A percentile compares a stretch with the other conserved stretches of the same genome.
phyloP scores from a whole-genome alignment of 2,797 vertebrate species.

The Gobio occitaniae region DNA sequence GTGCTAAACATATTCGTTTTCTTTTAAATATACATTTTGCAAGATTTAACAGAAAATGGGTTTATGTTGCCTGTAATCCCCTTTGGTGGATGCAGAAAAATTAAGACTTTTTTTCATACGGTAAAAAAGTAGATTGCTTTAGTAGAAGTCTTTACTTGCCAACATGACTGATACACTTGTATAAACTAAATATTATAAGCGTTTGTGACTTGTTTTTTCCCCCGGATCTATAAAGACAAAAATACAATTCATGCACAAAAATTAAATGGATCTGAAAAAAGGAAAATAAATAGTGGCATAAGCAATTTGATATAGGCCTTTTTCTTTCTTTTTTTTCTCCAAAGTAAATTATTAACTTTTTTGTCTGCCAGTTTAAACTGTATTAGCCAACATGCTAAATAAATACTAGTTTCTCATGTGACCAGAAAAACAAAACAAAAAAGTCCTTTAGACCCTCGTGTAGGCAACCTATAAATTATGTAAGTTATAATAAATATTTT shows the following conservation, averaged over 20 bases:
- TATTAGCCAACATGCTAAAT: neutral
- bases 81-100: neutral
- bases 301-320: neutral
- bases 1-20: slow-evolving; percentile 53
- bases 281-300: neutral
- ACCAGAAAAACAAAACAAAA: neutral
- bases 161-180: neutral
- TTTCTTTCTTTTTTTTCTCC: neutral
- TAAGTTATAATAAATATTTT: too few species aligned
- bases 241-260: neutral
- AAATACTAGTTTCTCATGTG: neutral
- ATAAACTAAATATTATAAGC: neutral
- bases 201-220: neutral
- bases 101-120: neutral
- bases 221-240: neutral
- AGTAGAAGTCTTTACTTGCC: neutral
- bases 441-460: neutral
- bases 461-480: too few species aligned
- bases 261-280: neutral
- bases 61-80: slow-evolving; percentile 9
- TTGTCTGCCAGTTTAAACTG: neutral
- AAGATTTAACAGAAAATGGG: slow-evolving; percentile 61
- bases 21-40: neutral
- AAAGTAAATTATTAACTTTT: neutral
- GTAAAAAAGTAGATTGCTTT: neutral